phyloP scores from a whole-genome alignment of 2,113 vertebrate species.

The Corythoichthys intestinalis region DNA sequence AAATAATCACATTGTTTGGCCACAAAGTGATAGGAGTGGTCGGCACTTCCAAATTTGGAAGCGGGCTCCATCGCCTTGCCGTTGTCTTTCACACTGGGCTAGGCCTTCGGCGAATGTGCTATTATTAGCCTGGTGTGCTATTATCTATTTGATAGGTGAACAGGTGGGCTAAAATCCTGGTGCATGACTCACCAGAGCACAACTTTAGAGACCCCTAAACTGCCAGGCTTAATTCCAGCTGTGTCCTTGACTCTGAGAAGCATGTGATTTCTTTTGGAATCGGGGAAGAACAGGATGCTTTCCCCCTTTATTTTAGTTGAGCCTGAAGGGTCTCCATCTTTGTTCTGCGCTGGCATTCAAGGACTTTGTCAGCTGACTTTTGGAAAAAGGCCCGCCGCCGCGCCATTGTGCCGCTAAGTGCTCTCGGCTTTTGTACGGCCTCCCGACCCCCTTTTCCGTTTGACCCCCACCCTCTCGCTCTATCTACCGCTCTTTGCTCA shows the following conservation, averaged over 20 bases:
- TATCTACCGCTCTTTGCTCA: not conserved
- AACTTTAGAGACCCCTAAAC: not conserved
- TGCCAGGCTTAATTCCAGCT: not conserved
- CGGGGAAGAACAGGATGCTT: not conserved
- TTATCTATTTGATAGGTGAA: not conserved
- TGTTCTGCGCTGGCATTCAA: not conserved
- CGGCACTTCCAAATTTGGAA: no score
- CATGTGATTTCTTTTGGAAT: not conserved
- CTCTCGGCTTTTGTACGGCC: conserved; percentile 1
- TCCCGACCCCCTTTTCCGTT: not conserved
- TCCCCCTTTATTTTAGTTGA: conserved; percentile 2
- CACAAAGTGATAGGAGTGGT: no score
- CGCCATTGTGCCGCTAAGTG: conserved; percentile 5
- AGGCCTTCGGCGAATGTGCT: not conserved
- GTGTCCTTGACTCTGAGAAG: not conserved
- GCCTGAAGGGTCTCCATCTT: conserved; percentile 1
- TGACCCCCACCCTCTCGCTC: not conserved
- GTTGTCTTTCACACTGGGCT: no score
- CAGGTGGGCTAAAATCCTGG: not conserved
- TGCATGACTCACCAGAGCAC: not conserved
- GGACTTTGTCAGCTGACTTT: conserved; percentile 8
- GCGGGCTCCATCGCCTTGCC: no score
- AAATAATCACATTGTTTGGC: no score
- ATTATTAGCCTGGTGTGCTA: not conserved
- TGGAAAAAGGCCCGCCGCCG: conserved; percentile 1